phyloP scores from a whole-genome alignment of 2,797 vertebrate species.

The Hippocampus kuda region DNA sequence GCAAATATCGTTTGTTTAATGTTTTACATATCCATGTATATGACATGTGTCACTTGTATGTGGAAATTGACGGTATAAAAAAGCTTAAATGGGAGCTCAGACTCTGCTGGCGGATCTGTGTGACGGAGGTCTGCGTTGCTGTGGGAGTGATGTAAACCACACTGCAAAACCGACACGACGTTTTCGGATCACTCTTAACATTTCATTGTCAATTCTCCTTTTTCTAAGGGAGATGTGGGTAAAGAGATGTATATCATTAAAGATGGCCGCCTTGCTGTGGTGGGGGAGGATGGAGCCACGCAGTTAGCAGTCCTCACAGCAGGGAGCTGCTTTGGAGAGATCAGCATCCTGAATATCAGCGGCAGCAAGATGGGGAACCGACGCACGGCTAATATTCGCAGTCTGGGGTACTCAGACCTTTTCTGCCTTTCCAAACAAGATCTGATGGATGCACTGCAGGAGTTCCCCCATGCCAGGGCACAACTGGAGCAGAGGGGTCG shows the following conservation, averaged over 20 bases:
- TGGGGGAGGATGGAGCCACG: slow-evolving; percentile 80
- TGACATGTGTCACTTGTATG: too few species aligned
- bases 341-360: slow-evolving; percentile 93
- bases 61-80: too few species aligned
- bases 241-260: slow-evolving; percentile 99
- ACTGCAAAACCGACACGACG: background rate
- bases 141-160: background rate
- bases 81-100: too few species aligned
- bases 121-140: too few species aligned
- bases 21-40: too few species aligned
- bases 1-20: too few species aligned
- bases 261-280: slow-evolving; percentile 85
- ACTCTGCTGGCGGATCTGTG: too few species aligned
- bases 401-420: slow-evolving; percentile 90
- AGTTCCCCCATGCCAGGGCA: slow-evolving; percentile 88
- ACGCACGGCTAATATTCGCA: slow-evolving; percentile 87
- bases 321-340: slow-evolving; percentile 92
- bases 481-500: slow-evolving; percentile 86
- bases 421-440: slow-evolving; percentile 95
- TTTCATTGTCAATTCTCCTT: background rate
- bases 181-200: background rate
- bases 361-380: slow-evolving; percentile 96
- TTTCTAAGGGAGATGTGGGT: slow-evolving; percentile 77
- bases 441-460: slow-evolving; percentile 85
- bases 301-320: slow-evolving; percentile 83